Evolutionary conservation across 2,888 invertebrate species (phyloP), one percentile per base, ranked within the genome.

Genomic region (Timandra comae): DNA sequence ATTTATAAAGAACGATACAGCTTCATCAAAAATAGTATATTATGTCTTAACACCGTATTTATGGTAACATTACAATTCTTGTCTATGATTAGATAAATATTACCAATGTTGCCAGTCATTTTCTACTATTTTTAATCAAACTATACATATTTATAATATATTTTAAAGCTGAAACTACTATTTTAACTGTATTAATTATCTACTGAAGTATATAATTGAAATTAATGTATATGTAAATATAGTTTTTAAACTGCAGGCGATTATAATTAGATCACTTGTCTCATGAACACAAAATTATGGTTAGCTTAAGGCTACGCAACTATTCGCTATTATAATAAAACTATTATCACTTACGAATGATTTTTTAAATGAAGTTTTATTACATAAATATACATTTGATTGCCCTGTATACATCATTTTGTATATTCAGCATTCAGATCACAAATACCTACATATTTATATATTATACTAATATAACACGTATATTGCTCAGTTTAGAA

Each of bases 261-360:
- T 56, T 59, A 51, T 44, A 55, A 53, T 40, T 56, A 58, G 54
- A 65, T 68, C 63, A 66, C 67, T 62, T 53, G 49, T 52, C 64
- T 48, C 35, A 57, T 72, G 72, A 74, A 74, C 72, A 74, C 73
- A 70, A 72, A 68, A 64, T 57, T 34, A 71, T 58, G 58, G 59
- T 64, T 60, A 50, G 55, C 71, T 72, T 72, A 74, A 38, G 57
- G 63, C 67, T 72, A 67, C 58, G 52, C 56, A 63, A 63, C 59
- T 49, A 52, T 51, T n/a, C n/a, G 33, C 49, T 52, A 52, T 38
- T 57, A 45, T 49, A n/a, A n/a, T n/a, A n/a, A n/a, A n/a, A 49
- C 54, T 56, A 53, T 58, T 55, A 56, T 47, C 56, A 66, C 61
- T 60, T 60, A 34, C 51, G 34, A 47, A 50, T 12, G 35, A 32